phyloP scores from a whole-genome alignment of 1,140 invertebrate genomes.

The Agrilus planipennis region DNA sequence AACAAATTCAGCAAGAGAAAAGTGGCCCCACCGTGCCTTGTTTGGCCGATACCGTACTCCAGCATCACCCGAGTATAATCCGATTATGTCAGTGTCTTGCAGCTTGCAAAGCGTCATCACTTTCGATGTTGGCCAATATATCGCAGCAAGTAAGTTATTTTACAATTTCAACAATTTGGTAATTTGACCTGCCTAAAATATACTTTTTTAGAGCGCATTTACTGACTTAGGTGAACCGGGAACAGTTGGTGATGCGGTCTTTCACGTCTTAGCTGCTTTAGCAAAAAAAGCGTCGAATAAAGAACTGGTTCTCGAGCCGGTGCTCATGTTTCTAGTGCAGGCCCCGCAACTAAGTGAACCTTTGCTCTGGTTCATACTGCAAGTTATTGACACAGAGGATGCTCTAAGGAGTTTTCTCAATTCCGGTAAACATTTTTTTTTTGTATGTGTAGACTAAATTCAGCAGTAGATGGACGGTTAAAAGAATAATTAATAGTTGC shows the following conservation, averaged over 20 bases:
- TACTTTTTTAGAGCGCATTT: constrained; percentile 18
- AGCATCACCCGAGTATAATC: constrained; percentile 69
- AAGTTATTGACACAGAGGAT: constrained; percentile 55
- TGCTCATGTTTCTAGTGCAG: constrained; percentile 58
- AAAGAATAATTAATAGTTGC: neutral
- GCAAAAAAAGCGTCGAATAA: constrained; percentile 58
- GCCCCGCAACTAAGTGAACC: constrained; percentile 58
- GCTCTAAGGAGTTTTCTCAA: constrained; percentile 53
- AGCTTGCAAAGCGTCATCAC: constrained; percentile 53
- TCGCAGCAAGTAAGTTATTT: constrained; percentile 15
- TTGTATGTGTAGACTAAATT: too few species aligned
- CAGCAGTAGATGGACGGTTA: too few species aligned
- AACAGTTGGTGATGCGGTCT: constrained; percentile 72
- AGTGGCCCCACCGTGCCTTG: constrained; percentile 40
- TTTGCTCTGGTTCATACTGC: constrained; percentile 59
- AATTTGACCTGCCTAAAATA: neutral
- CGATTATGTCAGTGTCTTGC: constrained; percentile 63
- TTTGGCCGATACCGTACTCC: constrained; percentile 63
- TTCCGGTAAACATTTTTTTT: constrained; percentile 32
- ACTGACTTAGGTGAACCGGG: constrained; percentile 45
- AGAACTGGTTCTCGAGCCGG: constrained; percentile 56
- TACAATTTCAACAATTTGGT: neutral
- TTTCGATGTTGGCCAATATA: constrained; percentile 41
- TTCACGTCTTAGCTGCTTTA: constrained; percentile 64
- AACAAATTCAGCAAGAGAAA: constrained; percentile 45